phyloP scores from a whole-genome alignment of 2,113 vertebrate species.

The Capra hircus region DNA sequence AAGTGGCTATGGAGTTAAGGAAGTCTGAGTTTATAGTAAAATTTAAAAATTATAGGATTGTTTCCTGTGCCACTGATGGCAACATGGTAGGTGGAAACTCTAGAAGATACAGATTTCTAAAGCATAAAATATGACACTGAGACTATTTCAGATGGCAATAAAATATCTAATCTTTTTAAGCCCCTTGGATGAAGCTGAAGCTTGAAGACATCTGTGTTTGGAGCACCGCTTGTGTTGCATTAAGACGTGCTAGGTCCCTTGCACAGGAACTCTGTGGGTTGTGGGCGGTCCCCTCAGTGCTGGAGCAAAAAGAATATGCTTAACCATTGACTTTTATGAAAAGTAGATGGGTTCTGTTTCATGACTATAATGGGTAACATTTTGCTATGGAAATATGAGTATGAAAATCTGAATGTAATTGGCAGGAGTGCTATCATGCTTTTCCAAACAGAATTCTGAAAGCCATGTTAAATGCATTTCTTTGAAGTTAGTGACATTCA shows the following conservation, averaged over 20 bases:
- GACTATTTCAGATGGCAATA: background rate
- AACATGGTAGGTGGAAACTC: background rate
- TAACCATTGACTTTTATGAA: background rate
- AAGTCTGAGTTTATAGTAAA: background rate
- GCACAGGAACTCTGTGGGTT: background rate
- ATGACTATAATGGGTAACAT: background rate
- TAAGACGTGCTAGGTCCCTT: background rate
- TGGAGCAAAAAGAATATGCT: background rate
- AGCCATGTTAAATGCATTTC: background rate
- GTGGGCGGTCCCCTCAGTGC: background rate
- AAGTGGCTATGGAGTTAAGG: background rate
- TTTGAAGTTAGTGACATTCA: background rate
- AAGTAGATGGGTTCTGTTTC: background rate
- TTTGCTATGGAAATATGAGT: background rate
- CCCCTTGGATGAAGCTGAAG: background rate
- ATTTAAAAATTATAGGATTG: background rate
- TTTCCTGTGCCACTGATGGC: background rate
- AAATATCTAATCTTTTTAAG: background rate
- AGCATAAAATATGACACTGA: background rate
- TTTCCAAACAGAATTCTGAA: background rate
- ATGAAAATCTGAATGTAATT: background rate
- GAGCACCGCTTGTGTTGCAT: background rate
- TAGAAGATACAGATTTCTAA: background rate
- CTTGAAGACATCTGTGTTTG: background rate
- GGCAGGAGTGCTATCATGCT: background rate